Evolutionary conservation across 2,888 invertebrate genomes (phyloP), one percentile per base, ranked within the genome.

Genomic region (Mechanitis mazaeus): DNA sequence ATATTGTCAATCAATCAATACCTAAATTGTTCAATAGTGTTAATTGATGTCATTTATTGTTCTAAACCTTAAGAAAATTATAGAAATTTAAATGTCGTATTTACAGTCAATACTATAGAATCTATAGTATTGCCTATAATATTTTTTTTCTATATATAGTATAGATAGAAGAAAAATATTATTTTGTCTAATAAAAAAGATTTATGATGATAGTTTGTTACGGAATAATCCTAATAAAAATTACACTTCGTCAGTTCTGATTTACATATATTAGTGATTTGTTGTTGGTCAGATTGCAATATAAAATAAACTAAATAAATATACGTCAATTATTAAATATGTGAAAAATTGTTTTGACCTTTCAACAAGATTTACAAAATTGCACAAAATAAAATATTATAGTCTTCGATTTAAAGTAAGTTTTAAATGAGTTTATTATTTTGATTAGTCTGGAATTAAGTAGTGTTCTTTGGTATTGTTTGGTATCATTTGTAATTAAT

Each of bases 241-340:
- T 58, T 61, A 54, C 55, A 55, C 58, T 35, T 56, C 45, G 45
- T 31, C 50, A 57, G 56, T 46, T 58, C 61, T 54, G 55, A 66
- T 66, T 66, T 64, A 66, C 65, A 64, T 66, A 63, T 33, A 58
- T 33, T 31, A 7, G 61, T 56, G 56, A 56, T 66, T 66, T 64
- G 58, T 58, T 33, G 60, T 60, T 63, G 60, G 56, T n/a, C 31
- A 28, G 56, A 58, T 56, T 45, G 63, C 65, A 31, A 50, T 50
- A 50, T 50, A n/a, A 50, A 50, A 31, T 31, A 31, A 50, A 28
- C 28, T 50, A 50, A 50, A 50, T 31, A 50, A 3, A 50, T 11
- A 50, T 11, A 50, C 31, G 50, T 50, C 50, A 3, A 11, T 50
- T 50, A 31, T 28, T 50, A 11, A 9, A 50, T 31, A 31, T 53